phyloP scores from a whole-genome alignment of 2,888 invertebrate genomes.

The Exephanes ischioxanthus region DNA sequence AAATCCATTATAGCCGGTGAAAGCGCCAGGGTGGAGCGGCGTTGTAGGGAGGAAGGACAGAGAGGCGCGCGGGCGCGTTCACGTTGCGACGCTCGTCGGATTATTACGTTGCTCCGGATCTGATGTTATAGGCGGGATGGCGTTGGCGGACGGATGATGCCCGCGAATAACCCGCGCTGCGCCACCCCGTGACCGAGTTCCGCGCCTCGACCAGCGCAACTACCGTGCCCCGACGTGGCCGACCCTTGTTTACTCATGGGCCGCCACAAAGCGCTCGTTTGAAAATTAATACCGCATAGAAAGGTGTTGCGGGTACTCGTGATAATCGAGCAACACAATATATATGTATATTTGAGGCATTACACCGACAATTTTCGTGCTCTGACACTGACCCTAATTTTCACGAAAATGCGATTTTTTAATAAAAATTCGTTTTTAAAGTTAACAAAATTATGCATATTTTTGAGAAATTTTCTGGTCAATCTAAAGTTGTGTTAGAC shows the following conservation, averaged over 20 bases:
- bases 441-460: too few species aligned
- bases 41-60: background rate
- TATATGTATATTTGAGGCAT: too few species aligned
- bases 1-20: conserved; percentile 44
- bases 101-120: conserved; percentile 20
- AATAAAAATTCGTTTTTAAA: too few species aligned
- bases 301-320: too few species aligned
- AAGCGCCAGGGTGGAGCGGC: background rate
- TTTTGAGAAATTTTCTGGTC: too few species aligned
- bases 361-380: too few species aligned
- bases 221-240: background rate
- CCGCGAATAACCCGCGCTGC: conserved; percentile 32
- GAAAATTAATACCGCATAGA: background rate
- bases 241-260: conserved; percentile 33
- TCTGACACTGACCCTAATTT: too few species aligned
- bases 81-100: conserved; percentile 26
- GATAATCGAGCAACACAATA: too few species aligned
- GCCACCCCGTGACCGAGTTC: conserved; percentile 49
- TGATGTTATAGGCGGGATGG: background rate
- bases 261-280: background rate
- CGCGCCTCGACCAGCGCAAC: conserved; percentile 11
- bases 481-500: too few species aligned
- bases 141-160: conserved; percentile 2
- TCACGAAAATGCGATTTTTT: too few species aligned
- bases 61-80: background rate